phyloP scores from a whole-genome alignment of 2,888 invertebrate species.

The Seira ritae region DNA sequence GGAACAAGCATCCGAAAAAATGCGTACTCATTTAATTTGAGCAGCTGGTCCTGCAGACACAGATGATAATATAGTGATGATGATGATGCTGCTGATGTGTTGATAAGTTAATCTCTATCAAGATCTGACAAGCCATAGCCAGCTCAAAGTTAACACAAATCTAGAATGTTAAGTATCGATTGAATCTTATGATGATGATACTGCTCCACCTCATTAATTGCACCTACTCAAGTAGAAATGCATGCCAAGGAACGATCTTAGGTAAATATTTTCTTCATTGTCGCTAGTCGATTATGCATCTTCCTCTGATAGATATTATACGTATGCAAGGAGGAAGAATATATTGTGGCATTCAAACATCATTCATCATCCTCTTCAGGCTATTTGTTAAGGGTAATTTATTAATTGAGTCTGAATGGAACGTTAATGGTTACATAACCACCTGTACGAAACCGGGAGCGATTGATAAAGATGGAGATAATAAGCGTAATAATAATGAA shows the following conservation, averaged over 20 bases:
- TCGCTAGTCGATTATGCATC: no score
- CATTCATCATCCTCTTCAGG: conserved; percentile 45
- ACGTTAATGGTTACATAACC: conserved; percentile 47
- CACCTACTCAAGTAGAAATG: no score
- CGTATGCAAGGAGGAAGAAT: no score
- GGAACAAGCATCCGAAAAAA: no score
- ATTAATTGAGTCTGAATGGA: conserved; percentile 49
- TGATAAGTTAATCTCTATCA: conserved; percentile 44
- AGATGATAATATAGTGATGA: not conserved
- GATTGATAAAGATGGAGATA: conserved; percentile 30
- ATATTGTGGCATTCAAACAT: not conserved
- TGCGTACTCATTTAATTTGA: not conserved
- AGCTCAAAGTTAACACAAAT: conserved; percentile 5
- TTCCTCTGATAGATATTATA: no score
- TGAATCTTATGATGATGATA: not conserved
- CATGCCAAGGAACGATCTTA: no score
- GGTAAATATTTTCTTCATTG: no score
- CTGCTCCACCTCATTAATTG: no score
- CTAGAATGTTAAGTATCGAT: conserved; percentile 10
- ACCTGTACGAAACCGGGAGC: conserved; percentile 39
- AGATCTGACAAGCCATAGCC: conserved; percentile 30
- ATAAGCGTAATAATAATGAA: no score
- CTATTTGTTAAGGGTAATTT: conserved; percentile 57
- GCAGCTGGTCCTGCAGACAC: not conserved
- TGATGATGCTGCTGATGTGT: not conserved